These are phyloP conservation scores for Diaphora mendica DNA, from an alignment of 2,888 invertebrate genomes.

Conservation along the genomic window DNA sequence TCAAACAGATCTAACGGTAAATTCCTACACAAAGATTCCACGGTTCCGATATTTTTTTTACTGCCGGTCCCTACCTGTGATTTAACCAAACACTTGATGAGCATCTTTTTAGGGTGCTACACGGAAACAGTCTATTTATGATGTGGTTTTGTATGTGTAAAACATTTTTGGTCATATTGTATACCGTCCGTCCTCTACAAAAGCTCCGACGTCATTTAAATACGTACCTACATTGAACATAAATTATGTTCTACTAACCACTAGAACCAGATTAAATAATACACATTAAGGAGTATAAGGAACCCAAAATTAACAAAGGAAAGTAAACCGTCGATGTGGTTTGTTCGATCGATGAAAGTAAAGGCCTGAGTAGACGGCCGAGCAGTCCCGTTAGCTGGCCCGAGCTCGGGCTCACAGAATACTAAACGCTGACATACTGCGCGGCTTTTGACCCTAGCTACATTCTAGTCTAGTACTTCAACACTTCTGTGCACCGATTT, in stretches of 20 bases:
- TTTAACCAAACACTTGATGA: constrained; percentile 75
- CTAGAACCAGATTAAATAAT: constrained; percentile 20
- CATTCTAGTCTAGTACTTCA: constrained; percentile 83
- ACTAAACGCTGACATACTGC: constrained; percentile 86
- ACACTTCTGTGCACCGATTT: constrained; percentile 75
- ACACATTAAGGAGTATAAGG: constrained; percentile 54
- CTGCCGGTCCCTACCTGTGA: constrained; percentile 74
- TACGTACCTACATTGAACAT: not conserved
- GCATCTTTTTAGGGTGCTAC: constrained; percentile 59
- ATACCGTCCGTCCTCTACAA: not conserved
- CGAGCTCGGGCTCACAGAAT: constrained; percentile 81
- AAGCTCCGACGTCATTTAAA: not conserved
- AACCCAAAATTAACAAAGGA: constrained; percentile 83
- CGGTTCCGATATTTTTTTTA: constrained; percentile 63
- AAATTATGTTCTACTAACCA: not conserved
- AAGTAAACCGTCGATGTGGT: constrained; percentile 82
- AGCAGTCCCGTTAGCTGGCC: constrained; percentile 82
- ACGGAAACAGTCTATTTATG: constrained; percentile 71
- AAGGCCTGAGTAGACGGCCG: constrained; percentile 81
- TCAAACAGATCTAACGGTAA: constrained; percentile 77
- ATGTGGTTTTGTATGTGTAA: constrained; percentile 37
- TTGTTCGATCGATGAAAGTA: constrained; percentile 85
- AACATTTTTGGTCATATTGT: not conserved
- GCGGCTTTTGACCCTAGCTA: constrained; percentile 86
- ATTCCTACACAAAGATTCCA: constrained; percentile 66